Percentiles rank a stretch among this genome's conserved stretches.
phyloP scores from a whole-genome alignment of 2,888 invertebrate genomes.

The Entomobrya multifasciata region DNA sequence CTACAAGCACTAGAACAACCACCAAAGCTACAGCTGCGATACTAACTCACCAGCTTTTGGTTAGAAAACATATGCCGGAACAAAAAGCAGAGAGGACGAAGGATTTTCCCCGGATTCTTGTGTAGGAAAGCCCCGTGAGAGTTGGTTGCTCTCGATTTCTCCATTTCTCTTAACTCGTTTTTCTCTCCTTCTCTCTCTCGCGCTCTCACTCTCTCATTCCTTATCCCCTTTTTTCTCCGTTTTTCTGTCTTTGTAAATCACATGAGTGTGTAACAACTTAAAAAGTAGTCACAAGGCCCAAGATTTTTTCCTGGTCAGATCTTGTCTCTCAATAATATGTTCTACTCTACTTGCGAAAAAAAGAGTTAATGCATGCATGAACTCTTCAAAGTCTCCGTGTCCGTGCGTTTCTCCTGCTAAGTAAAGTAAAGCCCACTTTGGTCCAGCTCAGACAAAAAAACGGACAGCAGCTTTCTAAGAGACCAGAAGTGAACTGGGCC shows the following conservation, averaged over 20 bases:
- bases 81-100: slow-evolving; percentile 64
- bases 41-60: slow-evolving; percentile 38
- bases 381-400: slow-evolving; percentile 33
- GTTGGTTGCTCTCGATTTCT: slow-evolving; percentile 61
- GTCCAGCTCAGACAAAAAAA: slow-evolving; percentile 25
- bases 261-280: slow-evolving; percentile 20
- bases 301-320: slow-evolving; percentile 28
- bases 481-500: background rate
- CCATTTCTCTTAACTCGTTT: slow-evolving; percentile 44
- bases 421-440: slow-evolving; percentile 50
- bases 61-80: slow-evolving; percentile 66
- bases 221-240: too few relatives aligned
- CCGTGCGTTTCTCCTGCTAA: background rate
- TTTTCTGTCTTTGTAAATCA: slow-evolving; percentile 35
- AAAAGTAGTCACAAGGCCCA: slow-evolving; percentile 5
- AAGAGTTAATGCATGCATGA: slow-evolving; percentile 61
- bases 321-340: slow-evolving; percentile 56
- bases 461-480: too few relatives aligned
- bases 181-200: slow-evolving; percentile 4
- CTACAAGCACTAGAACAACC: slow-evolving; percentile 24
- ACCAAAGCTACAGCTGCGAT: too few relatives aligned
- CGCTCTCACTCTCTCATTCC: background rate
- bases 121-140: slow-evolving; percentile 71
- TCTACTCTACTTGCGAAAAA: slow-evolving; percentile 35
- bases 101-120: slow-evolving; percentile 70